phyloP scores from a whole-genome alignment of 1,140 invertebrate species.

The Zaprionus camerounensis region DNA sequence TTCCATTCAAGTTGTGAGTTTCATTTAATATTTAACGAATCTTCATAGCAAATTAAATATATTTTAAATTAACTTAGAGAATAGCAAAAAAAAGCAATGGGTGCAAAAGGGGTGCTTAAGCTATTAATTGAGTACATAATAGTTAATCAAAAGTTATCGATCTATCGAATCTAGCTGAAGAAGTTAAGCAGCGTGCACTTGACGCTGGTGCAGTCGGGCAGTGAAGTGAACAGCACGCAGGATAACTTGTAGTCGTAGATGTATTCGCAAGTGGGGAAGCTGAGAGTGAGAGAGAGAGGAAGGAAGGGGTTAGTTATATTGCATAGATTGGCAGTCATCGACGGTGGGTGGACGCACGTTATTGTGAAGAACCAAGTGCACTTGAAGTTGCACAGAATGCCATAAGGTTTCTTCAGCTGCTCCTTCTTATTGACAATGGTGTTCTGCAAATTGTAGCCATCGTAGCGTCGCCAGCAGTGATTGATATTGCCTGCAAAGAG shows the following conservation, averaged over 20 bases:
- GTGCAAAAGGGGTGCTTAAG: background rate
- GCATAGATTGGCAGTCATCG: background rate
- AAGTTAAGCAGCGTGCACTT: slow-evolving; percentile 82
- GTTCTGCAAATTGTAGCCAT: slow-evolving; percentile 82
- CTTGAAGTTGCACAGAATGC: slow-evolving; percentile 82
- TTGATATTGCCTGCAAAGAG: slow-evolving; percentile 70
- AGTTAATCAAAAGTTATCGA: slow-evolving; percentile 27
- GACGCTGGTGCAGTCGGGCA: slow-evolving; percentile 81
- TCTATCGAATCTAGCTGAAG: slow-evolving; percentile 61
- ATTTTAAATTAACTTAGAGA: slow-evolving; percentile 34
- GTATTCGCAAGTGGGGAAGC: slow-evolving; percentile 81
- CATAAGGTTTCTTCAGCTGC: slow-evolving; percentile 83
- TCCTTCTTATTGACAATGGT: slow-evolving; percentile 82
- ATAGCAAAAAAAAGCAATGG: slow-evolving; percentile 39
- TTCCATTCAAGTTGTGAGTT: background rate
- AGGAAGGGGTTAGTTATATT: background rate
- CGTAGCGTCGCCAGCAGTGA: slow-evolving; percentile 82
- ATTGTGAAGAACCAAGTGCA: slow-evolving; percentile 83
- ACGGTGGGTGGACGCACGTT: slow-evolving; percentile 49
- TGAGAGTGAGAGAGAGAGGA: slow-evolving; percentile 24
- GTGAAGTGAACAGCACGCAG: slow-evolving; percentile 83
- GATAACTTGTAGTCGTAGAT: slow-evolving; percentile 83
- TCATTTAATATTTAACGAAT: background rate
- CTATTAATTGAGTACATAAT: slow-evolving; percentile 53
- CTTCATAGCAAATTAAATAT: slow-evolving; percentile 33